Base-by-base conservation (phyloP, 2,888 invertebrate genomes). In the Panopea generosa region DNA sequence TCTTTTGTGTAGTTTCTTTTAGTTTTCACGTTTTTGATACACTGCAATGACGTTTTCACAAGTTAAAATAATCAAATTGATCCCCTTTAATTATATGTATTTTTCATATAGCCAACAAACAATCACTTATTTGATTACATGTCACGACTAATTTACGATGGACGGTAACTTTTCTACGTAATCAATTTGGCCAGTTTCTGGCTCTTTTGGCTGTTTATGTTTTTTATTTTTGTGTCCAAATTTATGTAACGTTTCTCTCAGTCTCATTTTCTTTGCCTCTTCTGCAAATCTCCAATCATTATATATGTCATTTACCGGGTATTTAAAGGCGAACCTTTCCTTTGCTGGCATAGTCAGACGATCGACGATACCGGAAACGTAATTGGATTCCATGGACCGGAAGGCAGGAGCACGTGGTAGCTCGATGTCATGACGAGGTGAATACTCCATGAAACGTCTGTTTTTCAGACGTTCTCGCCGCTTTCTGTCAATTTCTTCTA, bases 391-490 rank as follows among this genome's bases (percentile, higher is more conserved):
- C 14, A 83, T 33, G 11, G 63, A 66, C 20, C 83, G 63, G 47
- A 82, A 84, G 1, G 84, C 81, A 0, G 79, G 79, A 0, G 84
- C 84, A 45, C 70, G 65, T 4, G 84, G 81, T 0, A 84, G 60
- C 45, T 69, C 70, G 33, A 78, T 71, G 2, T 66, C 72, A 49
- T 79, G 77, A 14, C 72, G 62, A 0, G 76, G 66, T 18, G 60
- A 43, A 63, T 81, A 84, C 45, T 79, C 77, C 79, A 79, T 73
- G 33, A 82, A 76, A 1, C 55, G 69, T 14, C 70, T 60, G 40
- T 80, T 76, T 6, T 43, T 55, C 14, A 47, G 4, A 9, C 66
- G 59, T 33, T 60, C 27, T 14, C 45, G 55, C 14, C 76, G 60
- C n/a, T 69, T 45, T 24, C 67, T 56, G 14, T 76, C 80, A n/a